Base-by-base conservation (phyloP, 2,113 vertebrate genomes). In the Corythoichthys haematopterus region DNA sequence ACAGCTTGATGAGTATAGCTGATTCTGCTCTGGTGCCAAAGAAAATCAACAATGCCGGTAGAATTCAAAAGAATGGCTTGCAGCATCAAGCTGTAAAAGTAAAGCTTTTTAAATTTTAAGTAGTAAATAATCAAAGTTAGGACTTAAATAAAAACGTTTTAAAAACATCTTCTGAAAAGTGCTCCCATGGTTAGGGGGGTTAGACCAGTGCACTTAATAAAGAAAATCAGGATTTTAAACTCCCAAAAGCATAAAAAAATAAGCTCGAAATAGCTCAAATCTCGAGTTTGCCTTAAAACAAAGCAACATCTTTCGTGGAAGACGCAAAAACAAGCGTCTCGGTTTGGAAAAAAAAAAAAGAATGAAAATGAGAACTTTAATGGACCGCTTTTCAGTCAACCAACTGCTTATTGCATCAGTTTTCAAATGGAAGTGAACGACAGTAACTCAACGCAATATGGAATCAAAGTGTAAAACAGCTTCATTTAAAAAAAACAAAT, bases 141-240 rank as follows among this genome's bases (percentile, higher is more conserved):
- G 11, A 55, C 45, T 82, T 79, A 74, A 77, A 80, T 69, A 74
- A 72, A 73, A 71, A 68, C 58, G 38, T 59, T 68, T 28, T 28
- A 46, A 53, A 52, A 61, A 75, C 4, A 6, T 66, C 45, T 65
- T 61, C 53, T 75, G 45, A 89, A 62, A 91, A 90, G 90, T 91
- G 90, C 90, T 71, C n/a, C 40, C 56, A 53, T 78, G 77, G 77
- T 56, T 52, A 47, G 20, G 52, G 16, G 58, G 72, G 71, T 70
- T 60, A n/a, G n/a, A 28, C 80, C 65, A 50, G 76, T 75, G 70
- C 73, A 78, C 79, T 69, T 46, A n/a, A 43, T 64, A 48, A 72
- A 68, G 43, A 61, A 72, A 73, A 66, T 36, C 28, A 61, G 47
- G 63, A 51, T 69, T 63, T 46, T 33, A 47, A 47, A 70, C 65